Evolutionary conservation across 1,140 invertebrate species (phyloP).

Genomic region (Scaptodrosophila lebanonensis): DNA sequence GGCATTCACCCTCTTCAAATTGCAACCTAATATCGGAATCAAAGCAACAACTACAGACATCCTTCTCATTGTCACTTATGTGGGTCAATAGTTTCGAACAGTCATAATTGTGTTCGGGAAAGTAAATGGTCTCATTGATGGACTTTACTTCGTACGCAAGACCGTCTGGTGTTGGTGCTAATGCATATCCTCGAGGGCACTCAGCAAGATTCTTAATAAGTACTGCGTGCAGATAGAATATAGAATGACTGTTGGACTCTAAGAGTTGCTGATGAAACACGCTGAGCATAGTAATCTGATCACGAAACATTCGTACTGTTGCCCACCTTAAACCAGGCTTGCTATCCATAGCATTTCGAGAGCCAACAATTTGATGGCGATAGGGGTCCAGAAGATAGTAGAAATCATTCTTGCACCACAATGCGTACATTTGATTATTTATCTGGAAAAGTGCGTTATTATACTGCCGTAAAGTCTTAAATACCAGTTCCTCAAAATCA

Average conservation of each 20-base stretch:
- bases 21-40: too few relatives aligned
- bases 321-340: slow-evolving; percentile 33
- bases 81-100: slow-evolving; percentile 15
- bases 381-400: slow-evolving; percentile 69
- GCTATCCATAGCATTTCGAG: slow-evolving; percentile 3
- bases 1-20: too few relatives aligned
- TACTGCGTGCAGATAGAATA: slow-evolving; percentile 48
- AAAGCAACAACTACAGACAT: too few relatives aligned
- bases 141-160: slow-evolving; percentile 30
- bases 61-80: slow-evolving; percentile 54
- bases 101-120: slow-evolving; percentile 23
- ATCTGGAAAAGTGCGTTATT: slow-evolving; percentile 59
- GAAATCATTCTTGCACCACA: slow-evolving; percentile 60
- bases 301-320: slow-evolving; percentile 65
- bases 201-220: slow-evolving; percentile 43
- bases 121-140: slow-evolving; percentile 46
- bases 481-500: slow-evolving; percentile 34
- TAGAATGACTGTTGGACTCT: slow-evolving; percentile 52
- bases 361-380: slow-evolving; percentile 44
- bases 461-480: slow-evolving; percentile 12
- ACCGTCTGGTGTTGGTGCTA: slow-evolving; percentile 13
- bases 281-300: slow-evolving; percentile 37
- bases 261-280: slow-evolving; percentile 59
- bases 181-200: slow-evolving; percentile 26
- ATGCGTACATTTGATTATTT: slow-evolving; percentile 56